Percentiles rank a stretch among this genome's conserved stretches.
These are phyloP conservation scores for Agapornis roseicollis DNA, from an alignment of 2,113 vertebrate genomes.

Conservation along the genomic window DNA sequence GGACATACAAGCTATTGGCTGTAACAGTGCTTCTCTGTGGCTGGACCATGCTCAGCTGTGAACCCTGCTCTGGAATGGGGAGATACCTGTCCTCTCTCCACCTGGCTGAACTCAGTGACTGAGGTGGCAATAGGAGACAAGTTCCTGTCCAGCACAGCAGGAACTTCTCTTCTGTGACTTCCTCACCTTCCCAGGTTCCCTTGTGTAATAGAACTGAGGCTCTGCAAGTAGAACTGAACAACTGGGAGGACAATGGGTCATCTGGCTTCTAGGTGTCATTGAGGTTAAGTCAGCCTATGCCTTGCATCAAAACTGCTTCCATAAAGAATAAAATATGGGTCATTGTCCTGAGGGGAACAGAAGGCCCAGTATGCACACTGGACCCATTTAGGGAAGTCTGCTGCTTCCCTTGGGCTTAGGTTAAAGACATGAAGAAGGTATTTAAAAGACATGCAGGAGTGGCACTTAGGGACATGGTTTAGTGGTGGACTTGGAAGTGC, in stretches of 20 bases:
- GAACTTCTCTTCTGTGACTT: neutral
- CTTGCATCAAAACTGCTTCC: neutral
- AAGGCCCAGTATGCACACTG: neutral
- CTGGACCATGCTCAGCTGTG: neutral
- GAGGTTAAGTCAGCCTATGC: neutral
- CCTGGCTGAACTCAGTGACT: neutral
- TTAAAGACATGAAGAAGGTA: neutral
- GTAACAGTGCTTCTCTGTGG: neutral
- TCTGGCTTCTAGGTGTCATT: neutral
- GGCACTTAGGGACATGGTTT: neutral
- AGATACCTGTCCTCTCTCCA: neutral
- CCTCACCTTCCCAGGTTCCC: neutral
- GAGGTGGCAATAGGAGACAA: neutral
- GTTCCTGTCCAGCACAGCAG: neutral
- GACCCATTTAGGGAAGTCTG: no score
- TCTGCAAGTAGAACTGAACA: neutral
- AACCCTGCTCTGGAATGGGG: neutral
- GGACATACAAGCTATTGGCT: neutral
- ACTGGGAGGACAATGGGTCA: neutral
- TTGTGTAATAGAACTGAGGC: neutral
- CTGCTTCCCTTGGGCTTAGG: neutral
- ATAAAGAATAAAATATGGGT: neutral
- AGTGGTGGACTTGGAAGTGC: neutral
- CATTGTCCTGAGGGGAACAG: neutral
- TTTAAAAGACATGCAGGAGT: neutral